These are phyloP conservation scores for Tryphoninae sp. DNA, from an alignment of 2,888 invertebrate genomes.

Conservation along the genomic window DNA sequence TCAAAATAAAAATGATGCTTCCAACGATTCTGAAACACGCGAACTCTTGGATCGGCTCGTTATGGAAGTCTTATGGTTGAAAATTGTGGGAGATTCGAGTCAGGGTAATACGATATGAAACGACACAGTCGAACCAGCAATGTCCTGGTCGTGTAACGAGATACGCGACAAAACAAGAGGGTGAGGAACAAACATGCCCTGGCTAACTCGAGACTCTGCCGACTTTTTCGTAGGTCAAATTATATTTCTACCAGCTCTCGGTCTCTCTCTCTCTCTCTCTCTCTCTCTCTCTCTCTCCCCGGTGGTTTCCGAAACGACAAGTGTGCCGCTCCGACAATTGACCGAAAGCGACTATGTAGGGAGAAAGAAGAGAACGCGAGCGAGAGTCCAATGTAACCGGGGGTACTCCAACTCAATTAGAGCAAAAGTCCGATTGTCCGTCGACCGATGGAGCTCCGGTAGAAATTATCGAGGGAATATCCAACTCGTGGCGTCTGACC, in stretches of 20 bases:
- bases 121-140: constrained; percentile 33
- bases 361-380: constrained; percentile 2
- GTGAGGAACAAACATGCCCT: constrained; percentile 9
- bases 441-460: constrained; percentile 32
- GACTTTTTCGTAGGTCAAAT: constrained; percentile 34
- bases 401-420: constrained; percentile 57
- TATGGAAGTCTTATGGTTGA: neutral
- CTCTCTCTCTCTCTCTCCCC: neutral
- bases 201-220: neutral
- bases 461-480: constrained; percentile 39
- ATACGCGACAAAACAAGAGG: constrained; percentile 37
- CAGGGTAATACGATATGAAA: constrained; percentile 53
- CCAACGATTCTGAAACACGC: neutral
- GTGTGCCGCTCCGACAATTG: constrained; percentile 33
- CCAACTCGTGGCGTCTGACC: constrained; percentile 11
- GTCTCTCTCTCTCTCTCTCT: neutral
- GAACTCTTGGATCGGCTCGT: neutral
- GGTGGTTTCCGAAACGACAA: constrained; percentile 13
- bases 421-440: constrained; percentile 44
- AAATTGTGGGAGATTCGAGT: constrained; percentile 4
- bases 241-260: constrained; percentile 9
- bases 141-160: constrained; percentile 43
- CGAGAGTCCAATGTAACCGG: constrained; percentile 47
- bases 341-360: neutral
- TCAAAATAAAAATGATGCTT: neutral